Base-by-base conservation (phyloP, 2,888 invertebrate species). In the Smittia aterrima region DNA sequence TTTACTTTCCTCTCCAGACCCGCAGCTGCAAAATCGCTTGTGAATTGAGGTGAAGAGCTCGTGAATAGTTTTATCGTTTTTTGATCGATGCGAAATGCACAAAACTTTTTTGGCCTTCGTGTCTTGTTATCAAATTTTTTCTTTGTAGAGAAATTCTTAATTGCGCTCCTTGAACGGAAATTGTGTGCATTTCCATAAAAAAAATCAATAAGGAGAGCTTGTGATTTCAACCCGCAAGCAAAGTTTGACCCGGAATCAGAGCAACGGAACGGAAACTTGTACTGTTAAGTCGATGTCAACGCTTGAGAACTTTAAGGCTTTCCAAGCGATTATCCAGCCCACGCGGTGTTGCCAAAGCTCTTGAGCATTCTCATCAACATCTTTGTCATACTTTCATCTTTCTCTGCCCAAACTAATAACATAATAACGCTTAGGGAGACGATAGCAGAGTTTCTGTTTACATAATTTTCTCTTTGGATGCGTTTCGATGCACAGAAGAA, bases 391-490 rank as follows among this genome's bases (percentile, higher is more conserved):
- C 58, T 58, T 58, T 58, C 58, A 58, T 58, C 58, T 58, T 20
- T 58, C 58, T 22, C 22, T 58, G 58, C 22, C 18, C 58, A 22
- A 58, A 9, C 22, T 58, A 58, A 58, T 58, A 58, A 11, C 58
- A 22, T 22, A 58, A 58, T 58, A 22, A 47, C 16, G 9, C 16
- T n/a, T 13, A 7, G 1, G 9, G 13, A 58, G 58, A 58, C 18
- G 22, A 11, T n/a, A 47, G 47, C 3, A 18, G n/a, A 18, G 3
- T 64, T 64, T 64, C 64, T 64, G 64, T 64, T 64, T 64, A 64
- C 64, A 64, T 64, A 64, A 64, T 64, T 64, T 64, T 64, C 64
- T 27, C 22, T 24, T 27, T 64, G n/a, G 64, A 64, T 64, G 64
- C 64, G 25, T 64, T 27, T 64, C 64, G 64, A 20, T 64, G 64